Conservation (phyloP, 2,888 invertebrate genomes). For the Silvanus unidentatus region DNA sequence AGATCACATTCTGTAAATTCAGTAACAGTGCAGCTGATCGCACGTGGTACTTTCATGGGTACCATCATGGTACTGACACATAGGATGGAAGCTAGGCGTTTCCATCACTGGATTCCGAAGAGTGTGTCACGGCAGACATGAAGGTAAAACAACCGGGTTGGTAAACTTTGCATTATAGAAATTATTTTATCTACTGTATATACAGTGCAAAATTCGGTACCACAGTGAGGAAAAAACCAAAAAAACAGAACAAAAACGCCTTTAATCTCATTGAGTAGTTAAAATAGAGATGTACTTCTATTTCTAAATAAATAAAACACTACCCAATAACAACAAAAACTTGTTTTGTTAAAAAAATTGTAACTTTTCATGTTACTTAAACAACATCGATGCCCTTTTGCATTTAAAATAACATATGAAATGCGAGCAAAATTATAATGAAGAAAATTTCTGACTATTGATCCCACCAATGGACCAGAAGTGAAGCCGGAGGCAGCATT, state of each 20-base stretch:
- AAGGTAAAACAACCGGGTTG: constrained; percentile 15
- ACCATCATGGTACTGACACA: constrained; percentile 32
- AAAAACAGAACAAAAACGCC: not conserved
- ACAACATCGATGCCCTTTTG: too few relatives aligned
- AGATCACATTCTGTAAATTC: constrained; percentile 17
- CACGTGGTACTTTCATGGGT: constrained; percentile 29
- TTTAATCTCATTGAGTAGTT: not conserved
- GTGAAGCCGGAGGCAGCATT: constrained; percentile 35
- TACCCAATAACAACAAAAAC: too few relatives aligned
- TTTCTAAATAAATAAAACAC: too few relatives aligned
- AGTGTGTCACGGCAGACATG: constrained; percentile 37
- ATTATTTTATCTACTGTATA: not conserved
- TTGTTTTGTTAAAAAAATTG: too few relatives aligned
- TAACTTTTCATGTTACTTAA: too few relatives aligned
- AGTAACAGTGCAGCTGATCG: constrained; percentile 12
- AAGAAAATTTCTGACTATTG: constrained; percentile 3
- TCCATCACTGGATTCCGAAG: constrained; percentile 22
- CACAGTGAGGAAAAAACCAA: too few relatives aligned
- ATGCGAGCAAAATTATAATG: constrained; percentile 21
- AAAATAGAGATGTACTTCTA: too few relatives aligned
- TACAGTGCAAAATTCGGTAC: not conserved
- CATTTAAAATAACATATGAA: too few relatives aligned
- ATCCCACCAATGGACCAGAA: constrained; percentile 9
- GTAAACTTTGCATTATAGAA: not conserved
- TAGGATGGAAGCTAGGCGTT: constrained; percentile 15